Evolutionary conservation across 1,140 invertebrate species (phyloP).

Genomic region (Teleopsis dalmanni): DNA sequence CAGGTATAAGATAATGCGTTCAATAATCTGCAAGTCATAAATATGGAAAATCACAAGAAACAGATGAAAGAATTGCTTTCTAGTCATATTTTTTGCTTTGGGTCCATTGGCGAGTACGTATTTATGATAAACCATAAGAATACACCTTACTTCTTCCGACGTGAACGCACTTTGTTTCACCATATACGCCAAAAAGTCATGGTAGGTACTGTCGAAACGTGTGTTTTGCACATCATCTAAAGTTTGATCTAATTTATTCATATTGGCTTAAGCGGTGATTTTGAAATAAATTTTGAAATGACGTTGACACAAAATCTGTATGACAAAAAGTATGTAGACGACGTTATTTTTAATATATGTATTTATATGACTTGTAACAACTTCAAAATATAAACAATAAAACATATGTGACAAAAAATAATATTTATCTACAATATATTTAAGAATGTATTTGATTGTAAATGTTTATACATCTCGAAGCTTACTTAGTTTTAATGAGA

Average conservation of each 20-base stretch:
- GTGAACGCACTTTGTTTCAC: conserved; percentile 21
- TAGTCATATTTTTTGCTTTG: conserved; percentile 26
- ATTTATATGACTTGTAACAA: no score
- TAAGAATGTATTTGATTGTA: no score
- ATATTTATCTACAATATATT: no score
- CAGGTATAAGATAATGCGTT: conserved; percentile 31
- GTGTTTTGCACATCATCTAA: conserved; percentile 38
- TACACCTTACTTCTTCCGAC: conserved; percentile 23
- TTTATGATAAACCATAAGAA: conserved; percentile 38
- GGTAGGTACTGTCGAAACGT: conserved; percentile 23
- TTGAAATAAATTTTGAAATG: no score
- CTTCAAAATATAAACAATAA: no score
- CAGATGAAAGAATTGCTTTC: conserved; percentile 29
- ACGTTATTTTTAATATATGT: no score
- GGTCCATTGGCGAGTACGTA: conserved; percentile 29
- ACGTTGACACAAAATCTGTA: no score
- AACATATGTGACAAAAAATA: no score
- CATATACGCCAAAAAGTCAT: conserved; percentile 14
- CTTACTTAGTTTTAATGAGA: no score
- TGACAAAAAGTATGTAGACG: no score
- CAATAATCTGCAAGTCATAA: conserved; percentile 30
- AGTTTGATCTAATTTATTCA: conserved; percentile 31
- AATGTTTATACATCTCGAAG: no score
- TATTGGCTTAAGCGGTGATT: no score
- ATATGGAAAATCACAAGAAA: conserved; percentile 31